Evolutionary conservation across 2,113 vertebrate genomes (phyloP), one percentile per base, ranked within the genome.

Genomic region (Cervus canadensis): DNA sequence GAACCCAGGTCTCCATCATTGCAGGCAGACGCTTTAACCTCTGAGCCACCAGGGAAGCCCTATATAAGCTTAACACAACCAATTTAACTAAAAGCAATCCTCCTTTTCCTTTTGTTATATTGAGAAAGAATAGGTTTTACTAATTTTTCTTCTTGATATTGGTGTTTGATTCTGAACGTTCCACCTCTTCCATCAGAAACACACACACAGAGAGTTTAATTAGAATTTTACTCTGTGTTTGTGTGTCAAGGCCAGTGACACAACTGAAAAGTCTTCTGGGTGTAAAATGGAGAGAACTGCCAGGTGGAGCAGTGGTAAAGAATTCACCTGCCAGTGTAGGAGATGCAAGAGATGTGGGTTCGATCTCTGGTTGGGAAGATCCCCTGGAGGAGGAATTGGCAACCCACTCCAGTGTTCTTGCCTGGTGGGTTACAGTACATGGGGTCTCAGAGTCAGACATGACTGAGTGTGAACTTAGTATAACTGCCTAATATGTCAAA

Each of bases 401-500:
- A 76, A 76, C 71, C 23, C 23, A 14, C 23, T 76, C 40, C 71
- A 26, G 23, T 26, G 12, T 43, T 43, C 71, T 43, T 76, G 71
- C 40, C 5, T 76, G 12, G 71, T 26, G 6, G 40, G 23, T 43
- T 76, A 43, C 4, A 43, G 71, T 26, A 25, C 12, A 43, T 26
- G 71, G 71, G 6, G 40, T 76, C 71, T 26, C 71, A 43, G 12
- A 26, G 12, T 76, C 40, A 76, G 71, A 15, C 36, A 76, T 0
- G 6, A 76, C 12, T 26, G 23, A 76, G 40, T 26, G 23, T 43
- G 40, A 93, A 87, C 17, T 95, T 90, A 43, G n/a, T 52, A 82
- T 86, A 97, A 81, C 57, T 89, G 43, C 52, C 81, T 85, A 10
- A 45, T 48, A 36, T 36, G 36, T 95, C 78, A 97, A 96, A 85